Base-by-base conservation (phyloP, 2,888 invertebrate species). In the Melipona beecheii region DNA sequence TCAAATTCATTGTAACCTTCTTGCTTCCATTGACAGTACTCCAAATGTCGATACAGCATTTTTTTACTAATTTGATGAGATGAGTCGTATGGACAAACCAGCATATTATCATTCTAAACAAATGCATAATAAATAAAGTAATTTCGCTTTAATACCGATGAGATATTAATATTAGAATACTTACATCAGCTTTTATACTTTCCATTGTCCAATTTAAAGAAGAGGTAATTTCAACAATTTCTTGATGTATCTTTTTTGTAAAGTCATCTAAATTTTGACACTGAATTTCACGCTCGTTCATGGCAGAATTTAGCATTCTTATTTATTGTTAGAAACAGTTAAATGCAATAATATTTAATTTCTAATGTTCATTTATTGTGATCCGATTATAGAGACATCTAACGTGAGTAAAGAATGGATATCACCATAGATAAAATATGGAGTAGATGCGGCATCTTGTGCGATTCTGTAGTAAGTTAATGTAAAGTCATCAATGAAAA, bases 1-100 rank as follows among this genome's bases (percentile, higher is more conserved):
- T 95, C 95, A 2, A 94, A 89, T 78, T 92, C 88, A 50, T 90
- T 86, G 86, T 96, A 96, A 75, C 95, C 95, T 89, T 95, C 94
- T 27, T 93, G 92, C 89, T 93, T 95, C 91, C 95, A 93, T 62
- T 93, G 92, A 90, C 96, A 96, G 84, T 91, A 92, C 65, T 93
- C 91, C 11, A 95, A 88, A 92, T 96, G 96, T 71, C 92, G 90
- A 49, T 94, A 93, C 15, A 95, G 87, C 58, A 90, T 93, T 85
- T 93, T 92, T 80, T 93, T 89, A n/a, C 94, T 93, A 65, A 96
- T 91, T 81, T 93, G 92, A 90, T 96, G 96, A 21, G 93, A 93
- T 21, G 92, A 81, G 92, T 95, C 94, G 36, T 95, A 92, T 1
- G 95, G 95, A 84, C 96, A 96, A n/a, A 87, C 88, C 2, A 94